These are phyloP conservation scores for Phengaris alcon DNA, from an alignment of 2,888 invertebrate species.

Conservation along the genomic window DNA sequence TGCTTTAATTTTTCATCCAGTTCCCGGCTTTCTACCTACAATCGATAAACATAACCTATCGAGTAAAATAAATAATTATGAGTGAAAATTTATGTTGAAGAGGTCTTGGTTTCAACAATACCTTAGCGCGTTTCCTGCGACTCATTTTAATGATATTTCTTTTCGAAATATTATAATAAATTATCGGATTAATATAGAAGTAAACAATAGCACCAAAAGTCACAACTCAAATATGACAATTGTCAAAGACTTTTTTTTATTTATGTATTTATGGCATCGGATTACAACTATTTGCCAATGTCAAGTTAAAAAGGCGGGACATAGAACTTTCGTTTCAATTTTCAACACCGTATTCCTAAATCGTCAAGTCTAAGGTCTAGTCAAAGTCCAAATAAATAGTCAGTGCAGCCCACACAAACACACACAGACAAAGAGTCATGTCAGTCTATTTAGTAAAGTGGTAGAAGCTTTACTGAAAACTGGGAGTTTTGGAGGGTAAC, in stretches of 20 bases:
- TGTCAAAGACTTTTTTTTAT: background rate
- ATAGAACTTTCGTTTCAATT: no score
- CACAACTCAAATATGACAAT: background rate
- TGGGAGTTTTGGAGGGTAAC: no score
- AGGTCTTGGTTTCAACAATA: slow-evolving; percentile 36
- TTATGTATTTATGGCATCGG: background rate
- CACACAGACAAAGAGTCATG: no score
- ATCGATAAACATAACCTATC: slow-evolving; percentile 81
- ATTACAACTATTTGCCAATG: no score
- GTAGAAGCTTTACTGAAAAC: no score
- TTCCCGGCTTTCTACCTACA: slow-evolving; percentile 76
- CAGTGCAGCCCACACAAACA: no score
- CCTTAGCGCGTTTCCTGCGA: slow-evolving; percentile 80
- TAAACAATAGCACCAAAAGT: background rate
- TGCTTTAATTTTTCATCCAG: slow-evolving; percentile 83
- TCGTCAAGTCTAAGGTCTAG: no score
- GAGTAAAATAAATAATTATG: slow-evolving; percentile 39
- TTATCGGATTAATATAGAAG: background rate
- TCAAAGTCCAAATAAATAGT: no score
- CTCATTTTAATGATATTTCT: slow-evolving; percentile 65
- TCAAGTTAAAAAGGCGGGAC: no score
- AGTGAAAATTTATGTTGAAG: slow-evolving; percentile 21
- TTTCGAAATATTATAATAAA: background rate
- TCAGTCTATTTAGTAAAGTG: no score
- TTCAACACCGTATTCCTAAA: no score